These are phyloP conservation scores for Bryconaethiops microstoma DNA, from an alignment of 2,797 vertebrate species.

Conservation along the genomic window DNA sequence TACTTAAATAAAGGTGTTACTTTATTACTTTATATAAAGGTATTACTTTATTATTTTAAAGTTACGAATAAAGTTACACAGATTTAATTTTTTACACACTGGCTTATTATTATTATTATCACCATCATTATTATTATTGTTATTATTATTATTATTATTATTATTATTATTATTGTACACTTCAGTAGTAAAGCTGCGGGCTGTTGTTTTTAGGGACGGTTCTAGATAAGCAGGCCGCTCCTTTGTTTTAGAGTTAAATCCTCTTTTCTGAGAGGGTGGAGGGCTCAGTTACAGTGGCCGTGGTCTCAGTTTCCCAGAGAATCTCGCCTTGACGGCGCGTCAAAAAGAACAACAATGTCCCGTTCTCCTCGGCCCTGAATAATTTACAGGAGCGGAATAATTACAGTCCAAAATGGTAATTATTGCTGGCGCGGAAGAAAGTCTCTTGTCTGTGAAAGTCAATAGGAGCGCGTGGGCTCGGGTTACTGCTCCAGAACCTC, in stretches of 20 bases:
- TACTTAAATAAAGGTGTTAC: too few species aligned
- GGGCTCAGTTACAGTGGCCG: conserved; percentile 43
- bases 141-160: too few species aligned
- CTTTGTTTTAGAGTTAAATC: conserved; percentile 32
- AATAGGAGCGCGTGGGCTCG: conserved; percentile 67
- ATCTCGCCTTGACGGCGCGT: conserved; percentile 35
- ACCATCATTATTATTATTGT: too few species aligned
- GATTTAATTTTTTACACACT: too few species aligned
- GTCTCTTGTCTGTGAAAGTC: conserved; percentile 69
- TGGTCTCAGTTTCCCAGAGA: conserved; percentile 48
- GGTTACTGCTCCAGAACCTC: conserved; percentile 69
- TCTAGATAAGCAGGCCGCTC: too few species aligned
- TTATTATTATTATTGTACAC: too few species aligned
- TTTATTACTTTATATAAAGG: too few species aligned
- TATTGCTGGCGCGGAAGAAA: conserved; percentile 69
- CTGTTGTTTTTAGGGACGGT: not conserved
- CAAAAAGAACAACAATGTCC: conserved; percentile 62
- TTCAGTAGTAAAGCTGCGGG: too few species aligned
- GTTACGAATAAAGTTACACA: too few species aligned
- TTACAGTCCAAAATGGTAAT: conserved; percentile 81
- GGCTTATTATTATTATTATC: too few species aligned
- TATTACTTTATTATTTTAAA: too few species aligned
- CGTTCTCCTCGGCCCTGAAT: conserved; percentile 71
- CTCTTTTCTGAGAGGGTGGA: conserved; percentile 39
- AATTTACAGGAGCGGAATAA: conserved; percentile 81